Conservation (phyloP, 2,888 invertebrate species). For the Omphaloscelis lunosa region DNA sequence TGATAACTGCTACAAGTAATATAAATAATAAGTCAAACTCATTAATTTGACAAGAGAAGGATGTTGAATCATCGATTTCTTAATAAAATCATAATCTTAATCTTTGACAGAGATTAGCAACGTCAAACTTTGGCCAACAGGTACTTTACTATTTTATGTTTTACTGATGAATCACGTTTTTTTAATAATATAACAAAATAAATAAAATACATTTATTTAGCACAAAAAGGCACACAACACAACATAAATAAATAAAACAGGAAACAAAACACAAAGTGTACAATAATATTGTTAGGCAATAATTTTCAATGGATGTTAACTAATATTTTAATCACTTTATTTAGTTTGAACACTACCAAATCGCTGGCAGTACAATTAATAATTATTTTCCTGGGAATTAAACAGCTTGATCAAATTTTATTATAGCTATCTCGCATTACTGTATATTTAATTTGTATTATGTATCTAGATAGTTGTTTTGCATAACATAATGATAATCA, state of each 20-base stretch:
- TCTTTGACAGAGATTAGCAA: conserved; percentile 16
- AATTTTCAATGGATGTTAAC: background rate
- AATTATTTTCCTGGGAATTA: conserved; percentile 17
- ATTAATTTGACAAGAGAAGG: background rate
- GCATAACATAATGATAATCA: conserved; percentile 21
- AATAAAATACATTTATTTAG: too few relatives aligned
- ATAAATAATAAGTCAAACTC: conserved; percentile 11
- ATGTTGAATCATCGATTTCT: conserved; percentile 24
- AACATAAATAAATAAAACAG: too few relatives aligned
- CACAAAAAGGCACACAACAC: too few relatives aligned
- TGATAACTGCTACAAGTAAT: conserved; percentile 7
- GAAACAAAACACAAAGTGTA: too few relatives aligned
- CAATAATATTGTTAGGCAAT: background rate
- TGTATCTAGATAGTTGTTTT: conserved; percentile 19
- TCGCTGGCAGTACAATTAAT: background rate
- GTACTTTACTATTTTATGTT: background rate
- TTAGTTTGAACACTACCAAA: conserved; percentile 3
- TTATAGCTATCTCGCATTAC: conserved; percentile 11
- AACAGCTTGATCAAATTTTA: conserved; percentile 21
- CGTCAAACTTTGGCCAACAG: background rate
- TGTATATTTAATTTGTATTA: conserved; percentile 12
- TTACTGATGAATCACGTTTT: conserved; percentile 12
- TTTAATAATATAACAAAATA: too few relatives aligned
- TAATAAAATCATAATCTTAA: conserved; percentile 9
- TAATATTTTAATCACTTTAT: background rate